Base-by-base conservation (phyloP, 1,140 invertebrate species). In the Aphaenogaster floridana region DNA sequence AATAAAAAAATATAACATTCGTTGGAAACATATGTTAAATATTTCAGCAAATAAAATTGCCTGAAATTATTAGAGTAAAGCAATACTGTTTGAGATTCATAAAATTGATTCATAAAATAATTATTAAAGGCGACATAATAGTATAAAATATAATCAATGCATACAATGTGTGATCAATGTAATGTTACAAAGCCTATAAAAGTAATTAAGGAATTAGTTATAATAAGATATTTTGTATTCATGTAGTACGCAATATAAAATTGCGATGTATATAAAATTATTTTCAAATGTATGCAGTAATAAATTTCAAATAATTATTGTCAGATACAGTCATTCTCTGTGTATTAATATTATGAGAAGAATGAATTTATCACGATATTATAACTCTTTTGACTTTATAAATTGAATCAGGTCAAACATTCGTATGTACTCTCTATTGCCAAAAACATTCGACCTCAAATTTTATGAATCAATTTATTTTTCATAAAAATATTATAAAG, bases 321-420 rank as follows among this genome's bases (percentile, higher is more conserved):
- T 61, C 68, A 59, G 28, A 69, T 42, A 57, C 48, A 54, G 13
- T 69, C 45, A 80, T 69, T 21, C 15, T 45, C 13, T 54, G 13
- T 28, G 4, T 42, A 69, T 54, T 80, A 52, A 68, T n/a, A 39
- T 79, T 66, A 66, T 6, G 28, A 28, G 28, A 54, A 34, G 13
- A 69, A 80, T 28, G 59, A 80, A 80, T 69, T 80, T 66, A 68
- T 64, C n/a, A 34, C 45, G 34, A 54, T 80, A 68, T 80, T 80
- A 54, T 69, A 39, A 80, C 34, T 71, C 66, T 81, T 57, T 57
- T 57, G 9, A 71, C 39, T 71, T 81, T 81, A 59, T 71, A 36
- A 34, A 64, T 36, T 36, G 21, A 34, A 71, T 57, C 0, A 45
- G 61, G 3, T 17, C 21, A 45, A 57, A 81, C 57, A 57, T 71